Evolutionary conservation across 2,888 invertebrate genomes (phyloP).

Genomic region (Cataglyphis albicans): DNA sequence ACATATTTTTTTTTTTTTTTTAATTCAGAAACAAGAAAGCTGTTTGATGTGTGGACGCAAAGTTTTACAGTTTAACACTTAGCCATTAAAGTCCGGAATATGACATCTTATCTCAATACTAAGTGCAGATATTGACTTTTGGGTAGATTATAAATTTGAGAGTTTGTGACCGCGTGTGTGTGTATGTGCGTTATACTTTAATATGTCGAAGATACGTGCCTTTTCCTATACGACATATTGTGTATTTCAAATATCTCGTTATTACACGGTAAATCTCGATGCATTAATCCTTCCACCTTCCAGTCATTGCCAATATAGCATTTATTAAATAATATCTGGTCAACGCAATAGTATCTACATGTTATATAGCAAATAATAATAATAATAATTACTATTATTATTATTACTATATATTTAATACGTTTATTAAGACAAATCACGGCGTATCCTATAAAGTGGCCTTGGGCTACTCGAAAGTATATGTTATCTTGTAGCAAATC

Average conservation of each 20-base stretch:
- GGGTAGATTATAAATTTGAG: slow-evolving; percentile 29
- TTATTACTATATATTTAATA: slow-evolving; percentile 47
- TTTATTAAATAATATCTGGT: slow-evolving; percentile 57
- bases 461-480: slow-evolving; percentile 53
- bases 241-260: slow-evolving; percentile 66
- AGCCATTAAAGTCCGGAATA: slow-evolving; percentile 6
- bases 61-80: neutral
- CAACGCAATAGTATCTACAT: slow-evolving; percentile 51
- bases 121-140: slow-evolving; percentile 47
- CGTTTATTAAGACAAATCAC: slow-evolving; percentile 47
- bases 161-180: slow-evolving; percentile 27
- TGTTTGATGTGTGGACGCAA: neutral
- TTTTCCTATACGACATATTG: slow-evolving; percentile 70
- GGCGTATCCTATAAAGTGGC: slow-evolving; percentile 55
- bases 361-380: slow-evolving; percentile 50
- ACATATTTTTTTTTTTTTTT: slow-evolving; percentile 32
- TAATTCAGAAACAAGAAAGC: slow-evolving; percentile 7
- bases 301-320: slow-evolving; percentile 42
- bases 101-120: slow-evolving; percentile 30
- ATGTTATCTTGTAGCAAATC: slow-evolving; percentile 31
- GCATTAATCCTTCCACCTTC: slow-evolving; percentile 52
- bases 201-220: slow-evolving; percentile 72
- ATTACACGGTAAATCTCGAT: slow-evolving; percentile 47
- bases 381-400: slow-evolving; percentile 33
- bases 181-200: slow-evolving; percentile 21